Base-by-base conservation (phyloP, 1,140 invertebrate species). In the Bombus picipes region DNA sequence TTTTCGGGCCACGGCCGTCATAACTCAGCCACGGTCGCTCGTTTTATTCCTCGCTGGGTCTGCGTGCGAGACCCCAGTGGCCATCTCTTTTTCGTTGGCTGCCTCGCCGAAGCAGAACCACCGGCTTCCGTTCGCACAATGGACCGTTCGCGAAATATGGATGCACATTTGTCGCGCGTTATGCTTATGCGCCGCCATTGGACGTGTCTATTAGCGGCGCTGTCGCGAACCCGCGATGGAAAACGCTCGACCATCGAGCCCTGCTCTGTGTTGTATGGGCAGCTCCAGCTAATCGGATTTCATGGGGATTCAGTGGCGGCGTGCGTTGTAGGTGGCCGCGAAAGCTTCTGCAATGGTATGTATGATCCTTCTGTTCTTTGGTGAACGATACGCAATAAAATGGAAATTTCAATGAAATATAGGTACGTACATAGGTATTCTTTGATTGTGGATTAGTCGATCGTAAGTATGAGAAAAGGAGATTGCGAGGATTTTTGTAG, bases 1-100 rank as follows among this genome's bases (percentile, higher is more conserved):
- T 93, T 94, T 94, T 94, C 86, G 91, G 92, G 90, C 90, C 87
- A 92, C 88, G 91, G 92, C 87, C 83, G 89, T 90, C 91, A 92
- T 94, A 94, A 94, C 89, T 94, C 93, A 93, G 91, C 73, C 32
- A 41, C 74, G 59, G 41, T n/a, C 68, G 80, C 84, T 90, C 90
- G 80, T 88, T 92, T 91, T 89, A 85, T 88, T 65, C 74, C 59
- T 32, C 10, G 34, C 37, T 72, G 34, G 37, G 6, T 47, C 53
- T 71, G 25, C 2, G 12, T 5, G 78, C 28, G 66, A 57, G 41
- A 22, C 5, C 41, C n/a, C 41, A 25, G 65, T 15, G 34, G n/a
- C 22, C 10, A 8, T 70, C 77, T 81, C 87, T 81, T 82, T 89
- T 59, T 86, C 85, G 37, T 37, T 47, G 10, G 59, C n/a, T 62